These are phyloP conservation scores for Sitophilus oryzae DNA, from an alignment of 1,140 invertebrate species.

Conservation along the genomic window DNA sequence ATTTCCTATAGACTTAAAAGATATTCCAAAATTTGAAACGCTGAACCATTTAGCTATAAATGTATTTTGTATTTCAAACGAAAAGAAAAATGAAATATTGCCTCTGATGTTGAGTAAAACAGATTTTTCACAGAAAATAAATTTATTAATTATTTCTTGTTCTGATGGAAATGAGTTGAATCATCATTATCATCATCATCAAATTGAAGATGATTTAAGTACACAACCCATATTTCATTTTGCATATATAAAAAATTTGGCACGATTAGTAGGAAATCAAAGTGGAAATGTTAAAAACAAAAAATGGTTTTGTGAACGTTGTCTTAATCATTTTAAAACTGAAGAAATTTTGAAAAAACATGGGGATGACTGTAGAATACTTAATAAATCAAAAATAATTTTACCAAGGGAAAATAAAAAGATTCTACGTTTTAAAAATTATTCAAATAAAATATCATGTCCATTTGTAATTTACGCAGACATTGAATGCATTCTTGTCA, in stretches of 20 bases:
- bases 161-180: no score
- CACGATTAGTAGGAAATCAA: slow-evolving; percentile 18
- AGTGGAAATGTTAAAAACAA: slow-evolving; percentile 11
- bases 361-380: slow-evolving; percentile 1
- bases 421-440: slow-evolving; percentile 31
- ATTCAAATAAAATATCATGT: slow-evolving; percentile 25
- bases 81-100: slow-evolving; percentile 17
- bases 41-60: no score
- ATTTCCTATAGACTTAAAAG: slow-evolving; percentile 17
- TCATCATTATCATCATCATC: no score
- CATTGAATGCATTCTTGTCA: slow-evolving; percentile 37
- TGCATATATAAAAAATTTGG: slow-evolving; percentile 16
- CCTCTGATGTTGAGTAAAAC: slow-evolving; percentile 11
- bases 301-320: slow-evolving; percentile 25
- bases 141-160: slow-evolving; percentile 8
- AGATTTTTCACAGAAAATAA: slow-evolving; percentile 2
- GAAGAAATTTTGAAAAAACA: slow-evolving; percentile 16
- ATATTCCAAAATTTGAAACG: slow-evolving; percentile 22
- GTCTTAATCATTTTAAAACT: slow-evolving; percentile 20
- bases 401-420: slow-evolving; percentile 21
- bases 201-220: not conserved
- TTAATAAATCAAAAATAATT: slow-evolving; percentile 18
- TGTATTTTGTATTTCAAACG: no score
- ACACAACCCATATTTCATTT: slow-evolving; percentile 7
- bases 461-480: slow-evolving; percentile 40